Conservation (phyloP, 92 coral and sea anemone genomes). For the Epizoanthus rinbou region DNA sequence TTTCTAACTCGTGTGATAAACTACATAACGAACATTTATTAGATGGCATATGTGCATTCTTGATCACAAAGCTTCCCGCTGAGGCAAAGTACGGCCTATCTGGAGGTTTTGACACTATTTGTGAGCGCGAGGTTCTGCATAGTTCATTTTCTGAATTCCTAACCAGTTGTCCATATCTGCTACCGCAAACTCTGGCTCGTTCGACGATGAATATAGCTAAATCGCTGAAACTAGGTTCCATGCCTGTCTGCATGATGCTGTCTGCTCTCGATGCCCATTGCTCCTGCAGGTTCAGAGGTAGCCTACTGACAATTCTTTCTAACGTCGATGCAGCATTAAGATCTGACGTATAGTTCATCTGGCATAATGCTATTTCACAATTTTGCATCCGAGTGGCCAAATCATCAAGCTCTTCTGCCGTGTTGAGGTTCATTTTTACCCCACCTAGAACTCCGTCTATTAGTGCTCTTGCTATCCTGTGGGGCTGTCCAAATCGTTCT, state of each 20-base stretch:
- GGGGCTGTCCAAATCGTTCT: slow-evolving; percentile 61
- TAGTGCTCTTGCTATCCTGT: slow-evolving; percentile 52
- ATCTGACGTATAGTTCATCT: slow-evolving; percentile 55
- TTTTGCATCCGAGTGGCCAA: slow-evolving; percentile 66
- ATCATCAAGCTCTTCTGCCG: slow-evolving; percentile 34
- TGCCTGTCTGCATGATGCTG: slow-evolving; percentile 38
- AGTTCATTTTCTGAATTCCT: background rate
- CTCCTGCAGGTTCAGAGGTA: slow-evolving; percentile 60
- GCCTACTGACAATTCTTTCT: slow-evolving; percentile 54
- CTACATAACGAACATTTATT: slow-evolving; percentile 27
- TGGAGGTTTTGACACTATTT: background rate
- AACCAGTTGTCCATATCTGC: background rate
- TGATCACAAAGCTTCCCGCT: background rate
- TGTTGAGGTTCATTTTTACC: too few relatives aligned
- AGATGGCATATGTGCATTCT: background rate
- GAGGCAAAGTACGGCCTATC: background rate
- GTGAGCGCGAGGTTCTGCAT: background rate
- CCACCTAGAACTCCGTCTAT: slow-evolving; percentile 51
- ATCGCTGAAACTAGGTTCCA: slow-evolving; percentile 47
- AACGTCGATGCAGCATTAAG: slow-evolving; percentile 61
- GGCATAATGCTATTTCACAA: slow-evolving; percentile 49
- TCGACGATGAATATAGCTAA: slow-evolving; percentile 45
- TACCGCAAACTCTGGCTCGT: slow-evolving; percentile 53
- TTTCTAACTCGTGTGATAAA: background rate
- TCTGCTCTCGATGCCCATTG: slow-evolving; percentile 65